Conservation (phyloP, 2,888 invertebrate genomes). For the Drosophila antonietae region DNA sequence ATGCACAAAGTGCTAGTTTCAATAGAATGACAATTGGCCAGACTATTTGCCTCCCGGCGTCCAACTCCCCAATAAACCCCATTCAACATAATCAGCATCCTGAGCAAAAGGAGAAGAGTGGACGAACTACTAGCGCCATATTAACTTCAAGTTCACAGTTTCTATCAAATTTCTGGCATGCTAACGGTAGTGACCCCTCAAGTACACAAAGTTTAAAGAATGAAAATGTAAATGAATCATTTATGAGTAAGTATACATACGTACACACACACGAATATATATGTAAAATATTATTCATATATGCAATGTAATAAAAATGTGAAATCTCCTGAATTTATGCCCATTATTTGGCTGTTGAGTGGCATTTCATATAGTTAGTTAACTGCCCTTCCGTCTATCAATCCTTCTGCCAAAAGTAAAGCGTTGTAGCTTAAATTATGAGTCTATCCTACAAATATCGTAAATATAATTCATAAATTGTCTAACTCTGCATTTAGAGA, state of each 20-base stretch:
- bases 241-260: slow-evolving; percentile 50
- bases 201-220: slow-evolving; percentile 55
- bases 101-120: slow-evolving; percentile 27
- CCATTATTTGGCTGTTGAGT: background rate
- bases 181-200: slow-evolving; percentile 82
- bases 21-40: background rate
- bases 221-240: slow-evolving; percentile 34
- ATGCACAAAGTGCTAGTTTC: background rate
- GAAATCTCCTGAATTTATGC: background rate
- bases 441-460: background rate
- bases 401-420: background rate
- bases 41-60: slow-evolving; percentile 59
- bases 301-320: background rate
- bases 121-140: slow-evolving; percentile 78
- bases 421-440: too few relatives aligned
- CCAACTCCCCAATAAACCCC: slow-evolving; percentile 72
- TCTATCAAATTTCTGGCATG: slow-evolving; percentile 87
- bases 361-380: background rate
- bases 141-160: slow-evolving; percentile 87
- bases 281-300: background rate
- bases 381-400: background rate
- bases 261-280: background rate
- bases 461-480: background rate
- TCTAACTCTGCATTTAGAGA: background rate
- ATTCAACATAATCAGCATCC: background rate